A percentile compares a stretch with the other conserved stretches of the same genome.
phyloP scores from a whole-genome alignment of 2,797 vertebrate species.

The Acipenser transmontanus region DNA sequence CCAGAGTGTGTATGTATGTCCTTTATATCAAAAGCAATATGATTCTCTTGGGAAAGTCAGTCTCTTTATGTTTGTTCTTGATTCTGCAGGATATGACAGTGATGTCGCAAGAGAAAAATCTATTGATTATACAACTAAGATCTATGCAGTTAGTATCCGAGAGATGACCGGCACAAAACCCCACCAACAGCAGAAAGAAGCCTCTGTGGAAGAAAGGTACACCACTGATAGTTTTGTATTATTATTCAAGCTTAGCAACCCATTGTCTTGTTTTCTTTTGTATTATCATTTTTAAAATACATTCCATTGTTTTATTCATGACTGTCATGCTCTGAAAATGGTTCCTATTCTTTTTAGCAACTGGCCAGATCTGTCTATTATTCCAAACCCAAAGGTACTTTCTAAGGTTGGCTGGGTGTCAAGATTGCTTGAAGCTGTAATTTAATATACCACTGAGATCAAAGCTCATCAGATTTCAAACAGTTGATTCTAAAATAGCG shows the following conservation, averaged over 20 bases:
- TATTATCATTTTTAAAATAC: neutral
- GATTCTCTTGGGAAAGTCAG: too few species aligned
- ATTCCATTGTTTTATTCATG: neutral
- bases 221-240: constrained; percentile 17
- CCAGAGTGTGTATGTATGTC: too few species aligned
- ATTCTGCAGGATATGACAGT: constrained; percentile 82
- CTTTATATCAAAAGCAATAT: too few species aligned
- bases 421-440: too few species aligned
- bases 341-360: neutral
- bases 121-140: constrained; percentile 85
- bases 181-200: constrained; percentile 83
- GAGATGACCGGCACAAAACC: constrained; percentile 89
- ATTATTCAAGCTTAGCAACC: neutral
- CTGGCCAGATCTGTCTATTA: too few species aligned
- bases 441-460: too few species aligned
- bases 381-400: too few species aligned
- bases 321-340: neutral
- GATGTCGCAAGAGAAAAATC: constrained; percentile 87
- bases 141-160: constrained; percentile 85
- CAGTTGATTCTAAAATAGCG: too few species aligned
- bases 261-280: neutral
- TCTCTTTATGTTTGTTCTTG: too few species aligned
- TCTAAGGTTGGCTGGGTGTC: too few species aligned
- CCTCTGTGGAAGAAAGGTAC: constrained; percentile 84
- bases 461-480: too few species aligned